Evolutionary conservation across 2,888 invertebrate species (phyloP).

Genomic region (Nomada fucata): DNA sequence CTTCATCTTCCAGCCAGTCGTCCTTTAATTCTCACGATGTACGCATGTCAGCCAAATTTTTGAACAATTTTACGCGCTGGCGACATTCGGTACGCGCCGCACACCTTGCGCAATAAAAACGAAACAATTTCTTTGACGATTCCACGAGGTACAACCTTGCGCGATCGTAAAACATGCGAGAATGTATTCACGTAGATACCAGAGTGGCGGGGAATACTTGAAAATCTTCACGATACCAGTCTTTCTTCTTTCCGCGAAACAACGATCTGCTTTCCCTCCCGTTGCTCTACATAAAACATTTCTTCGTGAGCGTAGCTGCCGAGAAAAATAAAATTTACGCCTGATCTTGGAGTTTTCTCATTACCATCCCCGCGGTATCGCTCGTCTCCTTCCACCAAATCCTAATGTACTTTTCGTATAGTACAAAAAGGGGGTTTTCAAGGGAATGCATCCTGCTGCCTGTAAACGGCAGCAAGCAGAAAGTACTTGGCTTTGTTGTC

Average conservation of each 20-base stretch:
- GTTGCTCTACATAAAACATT: constrained; percentile 28
- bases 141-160: not conserved
- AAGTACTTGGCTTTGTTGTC: constrained; percentile 68
- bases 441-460: not conserved
- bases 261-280: constrained; percentile 13
- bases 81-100: not conserved
- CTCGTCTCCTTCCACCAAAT: constrained; percentile 19
- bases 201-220: constrained; percentile 9
- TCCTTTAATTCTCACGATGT: not conserved
- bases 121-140: constrained; percentile 28
- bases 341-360: constrained; percentile 69
- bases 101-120: constrained; percentile 29
- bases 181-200: constrained; percentile 22
- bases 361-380: constrained; percentile 62
- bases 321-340: constrained; percentile 62
- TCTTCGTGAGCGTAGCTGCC: not conserved
- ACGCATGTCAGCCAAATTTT: not conserved
- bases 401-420: constrained; percentile 54
- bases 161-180: constrained; percentile 32
- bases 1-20: too few relatives aligned
- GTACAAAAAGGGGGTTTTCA: not conserved
- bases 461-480: constrained; percentile 53
- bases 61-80: not conserved
- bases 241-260: constrained; percentile 5
- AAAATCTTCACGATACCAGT: constrained; percentile 35